phyloP scores from a whole-genome alignment of 2,888 invertebrate genomes.

The Lamellibrachia satsuma region DNA sequence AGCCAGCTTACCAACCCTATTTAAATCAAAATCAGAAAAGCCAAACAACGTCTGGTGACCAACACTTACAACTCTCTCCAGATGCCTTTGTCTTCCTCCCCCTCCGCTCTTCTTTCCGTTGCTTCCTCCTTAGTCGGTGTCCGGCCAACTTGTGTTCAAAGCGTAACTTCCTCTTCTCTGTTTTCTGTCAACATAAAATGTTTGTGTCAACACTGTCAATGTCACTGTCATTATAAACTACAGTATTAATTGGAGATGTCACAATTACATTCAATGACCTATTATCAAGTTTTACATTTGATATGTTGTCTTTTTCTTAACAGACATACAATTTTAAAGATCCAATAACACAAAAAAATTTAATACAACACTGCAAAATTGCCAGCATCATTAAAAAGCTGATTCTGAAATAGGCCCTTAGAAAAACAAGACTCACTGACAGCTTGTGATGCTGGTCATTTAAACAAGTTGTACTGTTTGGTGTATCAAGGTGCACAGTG shows the following conservation, averaged over 20 bases:
- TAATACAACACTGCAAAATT: too few species aligned
- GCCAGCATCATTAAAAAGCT: background rate
- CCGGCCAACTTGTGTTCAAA: conserved; percentile 3
- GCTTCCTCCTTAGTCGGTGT: background rate
- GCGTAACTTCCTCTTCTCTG: conserved; percentile 1
- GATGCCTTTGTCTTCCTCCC: background rate
- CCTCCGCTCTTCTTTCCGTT: background rate
- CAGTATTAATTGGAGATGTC: background rate
- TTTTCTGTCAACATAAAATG: background rate
- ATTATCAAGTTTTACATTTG: background rate
- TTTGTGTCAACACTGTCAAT: background rate
- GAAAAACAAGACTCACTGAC: background rate
- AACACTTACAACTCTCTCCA: background rate
- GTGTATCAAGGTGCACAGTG: background rate
- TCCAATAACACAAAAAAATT: background rate
- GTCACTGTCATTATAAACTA: background rate
- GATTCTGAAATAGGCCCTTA: background rate
- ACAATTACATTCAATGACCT: background rate
- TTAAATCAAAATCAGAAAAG: background rate
- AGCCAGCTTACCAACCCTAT: background rate
- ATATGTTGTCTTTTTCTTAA: background rate
- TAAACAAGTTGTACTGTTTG: background rate
- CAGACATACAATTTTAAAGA: background rate
- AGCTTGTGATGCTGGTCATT: background rate
- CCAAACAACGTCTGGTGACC: background rate